Conservation (phyloP, 2,797 vertebrate genomes). For the Xenentodon cancila region DNA sequence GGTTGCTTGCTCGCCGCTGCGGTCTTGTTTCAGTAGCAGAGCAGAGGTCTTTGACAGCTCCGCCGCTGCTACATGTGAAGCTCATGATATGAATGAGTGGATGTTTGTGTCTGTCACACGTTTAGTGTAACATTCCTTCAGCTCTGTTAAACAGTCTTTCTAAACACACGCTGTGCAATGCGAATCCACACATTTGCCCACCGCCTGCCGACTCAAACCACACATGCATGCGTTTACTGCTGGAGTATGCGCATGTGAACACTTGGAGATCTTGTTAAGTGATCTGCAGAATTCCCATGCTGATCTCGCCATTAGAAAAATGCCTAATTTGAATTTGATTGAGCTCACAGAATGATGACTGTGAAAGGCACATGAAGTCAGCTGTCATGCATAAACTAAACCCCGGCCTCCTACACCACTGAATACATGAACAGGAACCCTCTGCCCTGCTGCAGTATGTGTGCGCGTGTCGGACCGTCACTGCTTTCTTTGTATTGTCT, state of each 20-base stretch:
- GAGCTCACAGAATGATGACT: constrained; percentile 18
- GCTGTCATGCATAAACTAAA: constrained; percentile 41
- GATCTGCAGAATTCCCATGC: neutral
- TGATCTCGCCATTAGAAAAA: neutral
- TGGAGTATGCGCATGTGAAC: neutral
- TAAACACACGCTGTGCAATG: constrained; percentile 9
- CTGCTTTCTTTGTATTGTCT: constrained; percentile 72
- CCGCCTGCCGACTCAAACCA: neutral
- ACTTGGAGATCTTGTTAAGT: too few relatives aligned
- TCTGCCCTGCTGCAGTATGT: constrained; percentile 27
- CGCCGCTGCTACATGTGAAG: constrained; percentile 13
- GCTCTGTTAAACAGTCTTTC: constrained; percentile 37
- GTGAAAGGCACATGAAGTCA: constrained; percentile 31
- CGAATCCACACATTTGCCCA: constrained; percentile 16
- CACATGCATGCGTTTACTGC: neutral
- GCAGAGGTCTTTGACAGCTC: too few relatives aligned
- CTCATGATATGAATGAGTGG: neutral
- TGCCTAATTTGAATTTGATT: neutral
- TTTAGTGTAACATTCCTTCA: constrained; percentile 54
- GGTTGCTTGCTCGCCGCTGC: too few relatives aligned
- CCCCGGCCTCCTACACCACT: constrained; percentile 42
- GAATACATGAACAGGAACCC: constrained; percentile 39
- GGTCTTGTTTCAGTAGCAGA: too few relatives aligned
- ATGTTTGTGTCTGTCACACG: constrained; percentile 14
- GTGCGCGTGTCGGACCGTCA: constrained; percentile 46